These are phyloP conservation scores for Sclerodermus sp. DNA, from an alignment of 2,888 invertebrate species.

Conservation along the genomic window DNA sequence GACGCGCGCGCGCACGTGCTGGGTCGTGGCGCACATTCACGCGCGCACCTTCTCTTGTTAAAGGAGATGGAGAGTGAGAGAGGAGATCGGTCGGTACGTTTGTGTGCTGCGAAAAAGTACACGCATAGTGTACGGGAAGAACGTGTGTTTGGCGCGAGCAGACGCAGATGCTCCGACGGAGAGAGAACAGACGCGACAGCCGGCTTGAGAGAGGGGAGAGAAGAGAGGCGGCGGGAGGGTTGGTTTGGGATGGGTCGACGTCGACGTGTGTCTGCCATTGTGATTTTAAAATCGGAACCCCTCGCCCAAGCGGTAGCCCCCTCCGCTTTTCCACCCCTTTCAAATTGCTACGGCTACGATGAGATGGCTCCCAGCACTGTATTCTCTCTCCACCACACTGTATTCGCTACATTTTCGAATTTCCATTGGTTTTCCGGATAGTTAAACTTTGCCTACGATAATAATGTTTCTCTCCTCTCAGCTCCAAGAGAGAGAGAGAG, in stretches of 20 bases:
- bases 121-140: background rate
- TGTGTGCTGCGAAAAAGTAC: background rate
- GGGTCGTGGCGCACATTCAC: slow-evolving; percentile 29
- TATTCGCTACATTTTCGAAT: too few species aligned
- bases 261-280: slow-evolving; percentile 52
- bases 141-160: slow-evolving; percentile 10
- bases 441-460: too few species aligned
- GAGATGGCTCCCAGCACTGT: too few species aligned
- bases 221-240: too few species aligned
- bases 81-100: slow-evolving; percentile 11
- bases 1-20: slow-evolving; percentile 31
- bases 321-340: slow-evolving; percentile 25
- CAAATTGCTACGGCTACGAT: too few species aligned
- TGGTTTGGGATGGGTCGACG: slow-evolving; percentile 22
- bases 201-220: slow-evolving; percentile 22
- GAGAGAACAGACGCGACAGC: slow-evolving; percentile 25
- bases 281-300: slow-evolving; percentile 54
- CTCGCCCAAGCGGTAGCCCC: slow-evolving; percentile 20
- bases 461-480: background rate
- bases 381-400: too few species aligned
- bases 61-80: background rate
- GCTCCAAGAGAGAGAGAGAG: too few species aligned
- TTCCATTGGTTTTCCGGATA: too few species aligned
- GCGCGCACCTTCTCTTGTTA: background rate
- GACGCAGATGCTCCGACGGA: slow-evolving; percentile 44